A percentile compares a stretch with the other conserved stretches of the same genome.
Conservation (phyloP, 1,140 invertebrate species). For the Calycopis cecrops region DNA sequence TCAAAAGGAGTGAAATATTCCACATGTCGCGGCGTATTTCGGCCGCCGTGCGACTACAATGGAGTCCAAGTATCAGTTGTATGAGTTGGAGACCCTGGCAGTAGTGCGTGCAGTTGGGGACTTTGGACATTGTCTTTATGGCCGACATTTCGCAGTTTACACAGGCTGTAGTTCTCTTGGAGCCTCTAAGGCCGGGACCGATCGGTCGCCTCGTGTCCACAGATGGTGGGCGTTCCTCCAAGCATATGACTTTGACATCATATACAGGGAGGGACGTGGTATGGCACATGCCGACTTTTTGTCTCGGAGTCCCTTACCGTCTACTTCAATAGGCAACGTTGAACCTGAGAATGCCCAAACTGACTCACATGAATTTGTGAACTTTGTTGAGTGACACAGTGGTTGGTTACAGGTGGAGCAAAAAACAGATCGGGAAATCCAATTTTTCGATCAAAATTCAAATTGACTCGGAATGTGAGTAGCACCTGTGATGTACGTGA, state of each 20-base stretch:
- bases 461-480: neutral
- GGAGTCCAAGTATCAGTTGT: too few relatives aligned
- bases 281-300: constrained; percentile 19
- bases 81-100: too few relatives aligned
- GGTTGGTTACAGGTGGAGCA: constrained; percentile 17
- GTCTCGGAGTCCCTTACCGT: constrained; percentile 4
- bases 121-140: neutral
- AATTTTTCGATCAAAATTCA: too few relatives aligned
- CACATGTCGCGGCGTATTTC: too few relatives aligned
- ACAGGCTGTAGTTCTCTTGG: neutral
- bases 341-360: neutral
- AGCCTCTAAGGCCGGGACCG: constrained; percentile 7
- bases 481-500: constrained; percentile 14
- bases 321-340: neutral
- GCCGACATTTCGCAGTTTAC: neutral
- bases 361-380: neutral
- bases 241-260: too few relatives aligned
- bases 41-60: too few relatives aligned
- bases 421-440: constrained; percentile 10
- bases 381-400: constrained; percentile 14
- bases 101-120: too few relatives aligned
- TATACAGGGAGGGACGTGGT: constrained; percentile 17
- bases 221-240: too few relatives aligned
- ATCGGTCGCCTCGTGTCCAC: constrained; percentile 15
- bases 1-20: too few relatives aligned